A percentile compares a stretch with the other conserved stretches of the same genome.
Evolutionary conservation across 2,797 vertebrate genomes (phyloP).

Genomic region (Poecilia wingei): DNA sequence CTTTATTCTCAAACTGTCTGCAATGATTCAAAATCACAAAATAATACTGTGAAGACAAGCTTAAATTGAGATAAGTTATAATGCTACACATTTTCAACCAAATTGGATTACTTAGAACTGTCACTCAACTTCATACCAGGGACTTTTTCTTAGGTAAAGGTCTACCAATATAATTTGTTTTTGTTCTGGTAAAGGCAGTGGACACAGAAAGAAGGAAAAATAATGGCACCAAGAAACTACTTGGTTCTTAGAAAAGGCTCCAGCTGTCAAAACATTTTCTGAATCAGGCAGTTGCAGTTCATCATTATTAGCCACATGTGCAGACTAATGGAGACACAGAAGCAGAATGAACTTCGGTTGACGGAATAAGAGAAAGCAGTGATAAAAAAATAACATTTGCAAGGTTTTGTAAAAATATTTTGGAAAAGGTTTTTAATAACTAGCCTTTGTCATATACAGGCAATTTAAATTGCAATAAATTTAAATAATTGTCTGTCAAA

Average conservation of each 20-base stretch:
- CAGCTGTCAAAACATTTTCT: background rate
- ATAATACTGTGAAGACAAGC: background rate
- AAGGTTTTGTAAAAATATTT: background rate
- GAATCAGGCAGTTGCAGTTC: background rate
- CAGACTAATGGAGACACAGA: conserved; percentile 14
- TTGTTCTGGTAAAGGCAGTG: background rate
- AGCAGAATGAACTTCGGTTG: conserved; percentile 7
- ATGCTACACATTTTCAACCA: background rate
- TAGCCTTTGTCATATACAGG: background rate
- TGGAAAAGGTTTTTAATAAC: conserved; percentile 8
- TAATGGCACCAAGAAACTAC: background rate
- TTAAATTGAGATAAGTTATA: background rate
- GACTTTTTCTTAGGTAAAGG: background rate
- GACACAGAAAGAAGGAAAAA: background rate
- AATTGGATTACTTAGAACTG: background rate
- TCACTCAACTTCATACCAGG: background rate
- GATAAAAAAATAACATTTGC: background rate
- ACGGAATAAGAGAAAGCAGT: background rate
- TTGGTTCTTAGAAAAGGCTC: background rate
- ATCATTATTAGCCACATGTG: conserved; percentile 10
- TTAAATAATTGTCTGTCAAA: background rate
- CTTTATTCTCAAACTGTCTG: background rate
- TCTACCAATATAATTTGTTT: background rate
- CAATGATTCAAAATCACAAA: background rate
- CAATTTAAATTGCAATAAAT: background rate